Evolutionary conservation across 2,113 vertebrate species (phyloP).

Genomic region (Sinocyclocheilus rhinocerous): DNA sequence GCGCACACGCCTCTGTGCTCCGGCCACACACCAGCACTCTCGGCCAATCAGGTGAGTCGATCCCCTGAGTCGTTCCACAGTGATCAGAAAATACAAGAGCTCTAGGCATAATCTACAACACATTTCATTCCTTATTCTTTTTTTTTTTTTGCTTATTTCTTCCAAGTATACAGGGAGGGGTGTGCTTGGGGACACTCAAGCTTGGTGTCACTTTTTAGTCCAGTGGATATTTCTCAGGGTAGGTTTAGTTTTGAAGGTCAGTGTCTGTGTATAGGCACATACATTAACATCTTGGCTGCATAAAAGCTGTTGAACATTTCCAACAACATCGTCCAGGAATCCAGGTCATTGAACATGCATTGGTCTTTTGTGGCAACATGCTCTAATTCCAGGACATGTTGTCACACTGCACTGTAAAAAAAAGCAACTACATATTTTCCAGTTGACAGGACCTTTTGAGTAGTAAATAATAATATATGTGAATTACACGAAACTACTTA

Average conservation of each 20-base stretch:
- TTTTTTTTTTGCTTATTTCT: slow-evolving; percentile 3
- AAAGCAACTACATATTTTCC: not conserved
- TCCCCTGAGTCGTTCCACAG: slow-evolving; percentile 57
- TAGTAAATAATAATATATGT: not conserved
- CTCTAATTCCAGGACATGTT: no score
- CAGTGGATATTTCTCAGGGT: not conserved
- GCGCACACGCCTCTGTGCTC: slow-evolving; percentile 52
- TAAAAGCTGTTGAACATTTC: not conserved
- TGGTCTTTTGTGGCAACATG: not conserved
- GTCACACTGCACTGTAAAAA: no score
- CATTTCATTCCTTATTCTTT: slow-evolving; percentile 50
- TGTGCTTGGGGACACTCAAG: not conserved
- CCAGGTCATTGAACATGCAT: not conserved
- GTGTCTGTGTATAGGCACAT: not conserved
- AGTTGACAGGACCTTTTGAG: not conserved
- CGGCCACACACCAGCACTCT: slow-evolving; percentile 51
- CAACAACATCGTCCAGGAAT: not conserved
- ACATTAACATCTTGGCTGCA: not conserved
- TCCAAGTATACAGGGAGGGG: not conserved
- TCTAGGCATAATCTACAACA: slow-evolving; percentile 43
- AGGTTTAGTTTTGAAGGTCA: slow-evolving; percentile 19
- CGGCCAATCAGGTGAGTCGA: slow-evolving; percentile 68
- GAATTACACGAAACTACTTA: not conserved
- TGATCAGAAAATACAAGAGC: slow-evolving; percentile 57
- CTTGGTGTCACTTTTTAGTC: not conserved